Conservation (phyloP, 2,888 invertebrate genomes). For the Deilephila elpenor region DNA sequence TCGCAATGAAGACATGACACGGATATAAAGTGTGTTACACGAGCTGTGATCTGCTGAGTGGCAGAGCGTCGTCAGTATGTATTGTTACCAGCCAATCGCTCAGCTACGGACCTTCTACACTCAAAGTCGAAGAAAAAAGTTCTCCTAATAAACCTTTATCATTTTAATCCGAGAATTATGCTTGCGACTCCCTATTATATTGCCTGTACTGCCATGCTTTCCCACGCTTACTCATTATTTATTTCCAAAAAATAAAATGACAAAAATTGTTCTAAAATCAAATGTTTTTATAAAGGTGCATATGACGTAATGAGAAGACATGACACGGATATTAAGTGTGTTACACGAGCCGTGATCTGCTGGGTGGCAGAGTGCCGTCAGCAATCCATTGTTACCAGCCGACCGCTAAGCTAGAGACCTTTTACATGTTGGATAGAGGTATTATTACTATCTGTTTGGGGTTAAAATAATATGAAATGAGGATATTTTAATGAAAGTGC, state of each 20-base stretch:
- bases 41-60: constrained; percentile 2
- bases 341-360: constrained; percentile 14
- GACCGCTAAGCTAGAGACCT: background rate
- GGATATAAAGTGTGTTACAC: constrained; percentile 22
- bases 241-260: too few relatives aligned
- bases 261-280: too few relatives aligned
- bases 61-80: background rate
- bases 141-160: too few relatives aligned
- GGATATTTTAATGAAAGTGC: too few relatives aligned
- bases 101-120: background rate
- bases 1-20: background rate
- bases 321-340: constrained; percentile 19
- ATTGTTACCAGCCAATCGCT: constrained; percentile 1
- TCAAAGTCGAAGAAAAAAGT: too few relatives aligned
- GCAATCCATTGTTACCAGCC: constrained; percentile 7
- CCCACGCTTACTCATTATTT: too few relatives aligned
- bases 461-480: too few relatives aligned
- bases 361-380: background rate
- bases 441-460: background rate
- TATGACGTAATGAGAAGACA: background rate
- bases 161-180: too few relatives aligned
- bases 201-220: too few relatives aligned
- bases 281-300: background rate
- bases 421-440: background rate
- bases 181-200: too few relatives aligned